phyloP scores from a whole-genome alignment of 2,797 vertebrate species.

The Enteromius thamalakanensis region DNA sequence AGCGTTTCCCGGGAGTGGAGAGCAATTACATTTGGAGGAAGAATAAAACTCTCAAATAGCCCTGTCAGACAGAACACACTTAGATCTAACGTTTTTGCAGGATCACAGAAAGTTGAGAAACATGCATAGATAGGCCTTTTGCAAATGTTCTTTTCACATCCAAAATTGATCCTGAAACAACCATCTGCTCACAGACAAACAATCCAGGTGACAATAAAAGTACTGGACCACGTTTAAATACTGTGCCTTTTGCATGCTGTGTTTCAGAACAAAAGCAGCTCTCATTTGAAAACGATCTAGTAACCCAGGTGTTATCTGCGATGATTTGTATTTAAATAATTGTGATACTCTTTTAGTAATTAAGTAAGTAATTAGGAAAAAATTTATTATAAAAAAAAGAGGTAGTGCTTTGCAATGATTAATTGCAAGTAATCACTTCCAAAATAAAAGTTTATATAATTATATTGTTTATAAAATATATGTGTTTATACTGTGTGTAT shows the following conservation, averaged over 20 bases:
- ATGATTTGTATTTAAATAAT: too few relatives aligned
- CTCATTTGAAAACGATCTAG: too few relatives aligned
- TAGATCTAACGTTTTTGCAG: conserved; percentile 41
- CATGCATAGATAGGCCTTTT: conserved; percentile 8
- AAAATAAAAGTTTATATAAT: too few relatives aligned
- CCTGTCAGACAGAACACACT: conserved; percentile 41
- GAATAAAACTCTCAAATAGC: conserved; percentile 46
- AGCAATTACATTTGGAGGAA: conserved; percentile 43
- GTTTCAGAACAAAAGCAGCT: background rate
- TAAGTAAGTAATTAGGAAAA: too few relatives aligned
- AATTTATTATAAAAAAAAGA: too few relatives aligned
- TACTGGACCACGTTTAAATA: background rate
- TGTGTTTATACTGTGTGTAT: too few relatives aligned
- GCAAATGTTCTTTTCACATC: conserved; percentile 11
- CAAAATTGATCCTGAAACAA: background rate
- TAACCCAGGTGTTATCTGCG: too few relatives aligned
- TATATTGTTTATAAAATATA: too few relatives aligned
- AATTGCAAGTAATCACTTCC: too few relatives aligned
- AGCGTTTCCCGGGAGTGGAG: conserved; percentile 33
- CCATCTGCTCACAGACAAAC: background rate
- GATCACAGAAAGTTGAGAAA: conserved; percentile 21
- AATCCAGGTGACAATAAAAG: conserved; percentile 14
- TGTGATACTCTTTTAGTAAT: too few relatives aligned
- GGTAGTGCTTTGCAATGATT: too few relatives aligned
- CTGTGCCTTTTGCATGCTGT: background rate